Evolutionary conservation across 2,113 vertebrate genomes (phyloP), one percentile per base, ranked within the genome.

Genomic region (Turdus rufiventris): DNA sequence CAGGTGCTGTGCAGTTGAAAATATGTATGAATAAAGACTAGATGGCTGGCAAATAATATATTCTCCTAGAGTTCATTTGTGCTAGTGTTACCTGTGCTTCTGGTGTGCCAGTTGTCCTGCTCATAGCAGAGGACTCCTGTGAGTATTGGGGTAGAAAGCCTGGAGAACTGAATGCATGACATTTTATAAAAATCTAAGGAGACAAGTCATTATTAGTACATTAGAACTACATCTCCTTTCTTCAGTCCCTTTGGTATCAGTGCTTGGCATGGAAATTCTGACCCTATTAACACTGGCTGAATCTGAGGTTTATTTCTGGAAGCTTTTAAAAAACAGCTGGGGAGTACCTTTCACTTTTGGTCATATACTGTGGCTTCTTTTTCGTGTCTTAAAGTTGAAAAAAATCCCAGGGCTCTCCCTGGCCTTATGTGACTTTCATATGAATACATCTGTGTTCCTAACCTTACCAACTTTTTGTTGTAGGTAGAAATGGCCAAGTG

Each of bases 271-370:
- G 91, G 77, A 96, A 96, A 92, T 95, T 83, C 91, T 84, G 86
- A 86, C 76, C 54, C 58, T 65, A 51, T 95, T 93, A 91, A 53
- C 38, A 50, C 40, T 79, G 68, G 2, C 47, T 91, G 62, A 89
- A 24, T 9, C 50, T 73, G 18, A 60, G 36, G 28, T 93, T 96
- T 95, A 94, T 91, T 92, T 96, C 65, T 91, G 76, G 91, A 94
- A 89, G 72, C 89, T 95, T 95, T 96, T 96, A 92, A 84, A 90
- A 91, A 83, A 80, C 76, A 91, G 4, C 94, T 86, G 33, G 91
- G 87, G 91, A 93, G 21, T 94, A 89, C 84, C 87, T 95, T 95
- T 92, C 88, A 66, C 68, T 86, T 85, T 67, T 36, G 87, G 73
- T 95, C 51, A 50, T 50, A 74, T 17, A 29, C 58, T 60, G 43